Evolutionary conservation across 2,888 invertebrate species (phyloP).

Genomic region (Nomada hirtipes): DNA sequence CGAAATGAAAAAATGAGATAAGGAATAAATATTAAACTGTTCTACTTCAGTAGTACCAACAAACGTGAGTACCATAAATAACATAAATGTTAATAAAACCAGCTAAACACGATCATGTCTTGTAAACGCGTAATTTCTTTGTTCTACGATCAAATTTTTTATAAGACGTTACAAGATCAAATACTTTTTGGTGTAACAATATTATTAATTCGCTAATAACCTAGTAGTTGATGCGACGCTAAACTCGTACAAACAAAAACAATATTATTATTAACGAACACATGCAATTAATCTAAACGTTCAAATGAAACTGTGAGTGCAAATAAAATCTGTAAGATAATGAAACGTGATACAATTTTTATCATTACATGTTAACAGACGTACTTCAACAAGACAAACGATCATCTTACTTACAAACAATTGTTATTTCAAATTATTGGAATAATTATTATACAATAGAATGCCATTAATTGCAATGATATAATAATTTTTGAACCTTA

Average conservation of each 20-base stretch:
- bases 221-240: too few relatives aligned
- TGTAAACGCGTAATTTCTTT: conserved; percentile 37
- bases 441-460: background rate
- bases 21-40: background rate
- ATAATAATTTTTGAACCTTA: too few relatives aligned
- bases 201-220: background rate
- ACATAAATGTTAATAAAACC: background rate
- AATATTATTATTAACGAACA: background rate
- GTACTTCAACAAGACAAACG: too few relatives aligned
- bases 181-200: background rate
- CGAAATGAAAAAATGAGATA: too few relatives aligned
- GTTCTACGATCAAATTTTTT: background rate
- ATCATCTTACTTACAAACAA: background rate
- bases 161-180: background rate
- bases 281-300: conserved; percentile 7
- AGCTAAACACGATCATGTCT: conserved; percentile 22
- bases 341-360: background rate
- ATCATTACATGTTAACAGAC: background rate
- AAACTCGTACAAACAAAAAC: too few relatives aligned
- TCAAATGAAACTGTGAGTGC: background rate
- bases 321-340: background rate
- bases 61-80: conserved; percentile 46
- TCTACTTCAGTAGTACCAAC: background rate
- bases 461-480: background rate
- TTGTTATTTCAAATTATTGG: background rate